These are phyloP conservation scores for Lepeophtheirus salmonis DNA, from an alignment of 1,140 invertebrate genomes.

Conservation along the genomic window DNA sequence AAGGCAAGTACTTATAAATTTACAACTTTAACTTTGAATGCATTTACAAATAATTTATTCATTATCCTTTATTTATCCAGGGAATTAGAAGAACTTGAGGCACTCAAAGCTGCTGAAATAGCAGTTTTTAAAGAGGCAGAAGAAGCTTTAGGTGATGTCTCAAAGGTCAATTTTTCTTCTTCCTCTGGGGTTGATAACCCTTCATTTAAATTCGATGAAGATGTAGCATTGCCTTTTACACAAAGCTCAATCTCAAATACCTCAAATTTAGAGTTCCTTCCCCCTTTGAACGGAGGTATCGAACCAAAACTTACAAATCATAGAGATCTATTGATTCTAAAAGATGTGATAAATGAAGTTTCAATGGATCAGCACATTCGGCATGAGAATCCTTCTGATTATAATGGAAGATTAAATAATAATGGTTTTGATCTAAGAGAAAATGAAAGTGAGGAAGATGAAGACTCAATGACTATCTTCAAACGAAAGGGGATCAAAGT, in stretches of 20 bases:
- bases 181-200: not conserved
- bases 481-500: not conserved
- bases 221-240: not conserved
- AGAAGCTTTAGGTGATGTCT: conserved; percentile 4
- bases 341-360: conserved; percentile 2
- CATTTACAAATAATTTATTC: too few relatives aligned
- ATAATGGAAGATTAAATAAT: too few relatives aligned
- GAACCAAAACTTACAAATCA: not conserved
- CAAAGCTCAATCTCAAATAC: not conserved
- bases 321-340: not conserved
- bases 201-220: not conserved
- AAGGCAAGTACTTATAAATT: conserved; percentile 6
- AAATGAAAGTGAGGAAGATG: conserved; percentile 6
- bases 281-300: not conserved
- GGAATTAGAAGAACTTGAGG: conserved; percentile 13
- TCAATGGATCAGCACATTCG: not conserved
- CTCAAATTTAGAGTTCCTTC: not conserved
- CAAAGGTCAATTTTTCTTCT: not conserved
- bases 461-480: not conserved
- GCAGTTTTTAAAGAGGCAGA: conserved; percentile 3
- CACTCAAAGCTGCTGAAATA: not conserved
- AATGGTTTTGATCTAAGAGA: not conserved
- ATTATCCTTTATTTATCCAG: too few relatives aligned
- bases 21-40: too few relatives aligned
- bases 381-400: not conserved